Evolutionary conservation across 2,797 vertebrate species (phyloP), one percentile per base, ranked within the genome.

Genomic region (Danionella dracula): DNA sequence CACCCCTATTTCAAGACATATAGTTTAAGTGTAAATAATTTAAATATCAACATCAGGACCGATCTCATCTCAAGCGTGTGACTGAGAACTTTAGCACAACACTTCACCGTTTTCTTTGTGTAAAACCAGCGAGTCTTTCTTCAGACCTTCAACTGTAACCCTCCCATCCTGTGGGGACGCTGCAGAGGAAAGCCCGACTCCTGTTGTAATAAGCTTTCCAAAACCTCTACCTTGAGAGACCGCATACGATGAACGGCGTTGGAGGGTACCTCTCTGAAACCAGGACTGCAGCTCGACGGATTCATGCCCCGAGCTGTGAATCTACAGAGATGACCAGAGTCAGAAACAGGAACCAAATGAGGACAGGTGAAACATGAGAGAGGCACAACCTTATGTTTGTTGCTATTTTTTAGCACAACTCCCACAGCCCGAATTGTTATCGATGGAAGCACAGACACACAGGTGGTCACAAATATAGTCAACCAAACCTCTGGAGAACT

Each of bases 171-270:
- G 41, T 1, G 21, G 15, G 0, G 63, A 35, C 5, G 17, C 54
- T 9, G 65, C 35, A 50, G 38, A 73, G 27, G 2, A 71, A 40
- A 74, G 56, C 23, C 50, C 40, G 1, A 68, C 66, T 19, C 75
- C 77, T 2, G 86, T 81, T 1, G 85, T 82, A 78, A 93, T 91
- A 69, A 92, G 82, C 11, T 80, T 70, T 0, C 88, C 88, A 0
- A 89, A 85, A 35, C 90, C 91, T 11, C 83, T 82, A 12, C 72
- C 87, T 81, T 94, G 92, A 11, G 92, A 93, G 78, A 94, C 81
- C 13, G 90, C 91, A 0, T 93, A 94, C 37, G 91, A 89, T 15
- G 93, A 95, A 5, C 82, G 87, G 1, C 87, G 84, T n/a, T 4
- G 10, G 1, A 78, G 23, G 0, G 82, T 70, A 4, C 70, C 61